Conservation (phyloP, 2,797 vertebrate species). For the Xiphorhynchus erythropygius region DNA sequence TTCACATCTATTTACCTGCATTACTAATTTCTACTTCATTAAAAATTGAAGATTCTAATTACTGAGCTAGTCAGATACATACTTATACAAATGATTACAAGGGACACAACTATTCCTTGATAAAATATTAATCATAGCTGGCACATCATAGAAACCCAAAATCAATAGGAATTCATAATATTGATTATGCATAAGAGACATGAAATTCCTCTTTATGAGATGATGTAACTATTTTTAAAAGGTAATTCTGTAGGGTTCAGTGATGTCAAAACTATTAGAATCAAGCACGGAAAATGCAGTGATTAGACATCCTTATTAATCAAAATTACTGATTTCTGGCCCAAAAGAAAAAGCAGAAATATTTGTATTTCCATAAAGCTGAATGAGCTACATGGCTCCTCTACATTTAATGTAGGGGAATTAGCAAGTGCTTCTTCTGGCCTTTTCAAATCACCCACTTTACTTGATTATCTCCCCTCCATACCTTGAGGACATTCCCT, state of each 20-base stretch:
- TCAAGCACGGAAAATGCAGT: conserved; percentile 1
- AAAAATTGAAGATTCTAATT: not conserved
- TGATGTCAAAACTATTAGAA: not conserved
- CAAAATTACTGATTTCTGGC: not conserved
- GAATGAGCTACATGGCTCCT: not conserved
- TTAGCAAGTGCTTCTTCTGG: not conserved
- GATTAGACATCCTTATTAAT: conserved; percentile 15
- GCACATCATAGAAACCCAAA: not conserved
- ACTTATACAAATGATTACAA: not conserved
- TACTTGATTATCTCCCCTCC: not conserved
- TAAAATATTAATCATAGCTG: not conserved
- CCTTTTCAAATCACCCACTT: not conserved
- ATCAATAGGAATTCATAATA: not conserved
- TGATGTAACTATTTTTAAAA: not conserved
- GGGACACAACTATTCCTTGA: not conserved
- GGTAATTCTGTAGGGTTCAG: not conserved
- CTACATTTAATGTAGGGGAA: not conserved
- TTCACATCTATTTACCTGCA: not conserved
- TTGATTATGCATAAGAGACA: not conserved
- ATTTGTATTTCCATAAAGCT: not conserved
- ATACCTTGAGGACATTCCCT: not conserved
- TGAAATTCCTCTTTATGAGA: not conserved
- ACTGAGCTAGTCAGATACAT: not conserved
- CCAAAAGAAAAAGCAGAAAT: not conserved
- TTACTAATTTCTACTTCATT: not conserved